These are phyloP conservation scores for Ceuthmochares aereus DNA, from an alignment of 2,113 vertebrate genomes.

Conservation along the genomic window DNA sequence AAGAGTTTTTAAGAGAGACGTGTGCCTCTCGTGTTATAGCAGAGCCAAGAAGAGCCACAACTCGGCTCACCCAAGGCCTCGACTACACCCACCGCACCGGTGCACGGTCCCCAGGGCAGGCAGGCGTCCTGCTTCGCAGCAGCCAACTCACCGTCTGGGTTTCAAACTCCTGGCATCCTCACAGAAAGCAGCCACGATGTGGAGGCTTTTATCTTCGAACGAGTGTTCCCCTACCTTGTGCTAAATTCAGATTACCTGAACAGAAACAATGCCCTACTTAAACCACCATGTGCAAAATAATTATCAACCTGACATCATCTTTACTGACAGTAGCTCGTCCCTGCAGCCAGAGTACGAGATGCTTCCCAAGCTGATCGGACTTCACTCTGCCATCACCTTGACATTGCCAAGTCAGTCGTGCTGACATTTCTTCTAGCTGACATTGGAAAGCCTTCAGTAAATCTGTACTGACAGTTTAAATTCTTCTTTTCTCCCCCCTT, in stretches of 20 bases:
- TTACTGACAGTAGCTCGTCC: slow-evolving; percentile 25
- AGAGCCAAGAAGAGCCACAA: not conserved
- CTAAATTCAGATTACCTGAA: slow-evolving; percentile 42
- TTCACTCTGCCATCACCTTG: slow-evolving; percentile 60
- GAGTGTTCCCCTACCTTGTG: not conserved
- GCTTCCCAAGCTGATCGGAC: not conserved
- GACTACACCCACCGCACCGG: fast-evolving
- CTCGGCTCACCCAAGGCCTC: fast-evolving
- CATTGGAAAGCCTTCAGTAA: slow-evolving; percentile 59
- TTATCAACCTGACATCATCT: slow-evolving; percentile 39
- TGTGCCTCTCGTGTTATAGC: fast-evolving
- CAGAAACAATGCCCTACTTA: slow-evolving; percentile 50
- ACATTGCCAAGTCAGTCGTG: slow-evolving; percentile 2
- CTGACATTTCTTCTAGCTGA: slow-evolving; percentile 48
- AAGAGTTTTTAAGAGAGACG: not conserved
- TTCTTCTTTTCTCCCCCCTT: not conserved
- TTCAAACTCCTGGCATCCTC: not conserved
- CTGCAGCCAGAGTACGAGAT: not conserved
- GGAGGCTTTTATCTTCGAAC: not conserved
- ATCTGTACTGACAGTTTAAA: slow-evolving; percentile 67
- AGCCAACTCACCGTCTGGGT: not conserved
- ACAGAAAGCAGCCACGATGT: not conserved
- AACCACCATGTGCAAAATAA: slow-evolving; percentile 36
- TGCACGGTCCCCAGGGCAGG: not conserved
- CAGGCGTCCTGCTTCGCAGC: not conserved